Percentiles rank a stretch among this genome's conserved stretches.
Conservation (phyloP, 2,797 vertebrate genomes). For the Chelon labrosus region DNA sequence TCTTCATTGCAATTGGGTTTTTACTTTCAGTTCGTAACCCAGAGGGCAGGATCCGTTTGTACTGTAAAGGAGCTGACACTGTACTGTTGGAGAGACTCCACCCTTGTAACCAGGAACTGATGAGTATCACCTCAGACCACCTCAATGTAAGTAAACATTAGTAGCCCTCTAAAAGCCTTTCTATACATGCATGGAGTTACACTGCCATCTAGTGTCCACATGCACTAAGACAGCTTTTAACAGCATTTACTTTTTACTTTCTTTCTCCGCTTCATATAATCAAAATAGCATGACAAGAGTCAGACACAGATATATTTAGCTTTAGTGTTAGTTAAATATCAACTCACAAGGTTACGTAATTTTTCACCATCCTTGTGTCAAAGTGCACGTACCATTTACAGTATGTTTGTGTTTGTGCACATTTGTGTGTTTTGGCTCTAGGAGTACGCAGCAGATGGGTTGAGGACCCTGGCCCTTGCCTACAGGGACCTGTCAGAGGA, state of each 20-base stretch:
- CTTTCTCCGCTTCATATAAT: too few relatives aligned
- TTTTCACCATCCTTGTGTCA: conserved; percentile 4
- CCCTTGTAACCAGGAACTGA: conserved; percentile 86
- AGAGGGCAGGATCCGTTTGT: conserved; percentile 91
- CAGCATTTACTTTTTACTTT: neutral
- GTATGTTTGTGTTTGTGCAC: conserved; percentile 22
- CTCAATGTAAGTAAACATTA: conserved; percentile 87
- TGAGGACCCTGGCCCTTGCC: conserved; percentile 91
- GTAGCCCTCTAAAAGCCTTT: neutral
- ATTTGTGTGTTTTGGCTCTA: conserved; percentile 59
- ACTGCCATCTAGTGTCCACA: conserved; percentile 68
- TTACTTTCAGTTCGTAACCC: conserved; percentile 87
- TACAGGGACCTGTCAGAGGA: conserved; percentile 91
- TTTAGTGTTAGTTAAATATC: conserved; percentile 1
- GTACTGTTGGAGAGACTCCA: conserved; percentile 92
- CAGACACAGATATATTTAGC: neutral
- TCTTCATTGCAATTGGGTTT: conserved; percentile 22
- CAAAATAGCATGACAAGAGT: too few relatives aligned
- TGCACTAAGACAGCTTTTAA: neutral
- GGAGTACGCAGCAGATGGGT: conserved; percentile 92
- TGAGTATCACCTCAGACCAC: conserved; percentile 90
- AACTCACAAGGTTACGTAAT: neutral
- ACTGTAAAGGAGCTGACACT: conserved; percentile 96
- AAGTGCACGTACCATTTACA: neutral
- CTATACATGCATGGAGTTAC: neutral